Percentiles rank a stretch among this genome's conserved stretches.
Evolutionary conservation across 2,113 vertebrate genomes (phyloP).

Genomic region (Misgurnus mizolepis): DNA sequence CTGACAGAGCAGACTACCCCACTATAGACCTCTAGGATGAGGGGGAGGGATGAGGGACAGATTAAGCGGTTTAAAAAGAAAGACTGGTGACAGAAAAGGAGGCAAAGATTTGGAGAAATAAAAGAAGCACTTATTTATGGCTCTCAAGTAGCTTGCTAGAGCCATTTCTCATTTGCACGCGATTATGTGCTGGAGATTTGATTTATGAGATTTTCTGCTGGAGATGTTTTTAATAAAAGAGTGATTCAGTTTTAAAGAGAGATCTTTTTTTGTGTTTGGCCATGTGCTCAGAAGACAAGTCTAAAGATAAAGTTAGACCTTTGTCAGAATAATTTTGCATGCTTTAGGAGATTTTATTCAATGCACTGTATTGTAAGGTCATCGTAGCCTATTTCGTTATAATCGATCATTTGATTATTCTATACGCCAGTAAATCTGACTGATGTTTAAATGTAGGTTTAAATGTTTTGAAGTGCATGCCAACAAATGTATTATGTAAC

Average conservation of each 20-base stretch:
- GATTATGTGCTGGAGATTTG: background rate
- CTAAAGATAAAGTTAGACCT: background rate
- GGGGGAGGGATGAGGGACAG: background rate
- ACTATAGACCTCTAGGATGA: background rate
- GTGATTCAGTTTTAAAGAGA: constrained; percentile 9
- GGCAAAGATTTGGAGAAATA: background rate
- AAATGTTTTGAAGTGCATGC: too few relatives aligned
- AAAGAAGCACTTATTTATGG: constrained; percentile 3
- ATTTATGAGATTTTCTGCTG: constrained; percentile 3
- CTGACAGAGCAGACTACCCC: background rate
- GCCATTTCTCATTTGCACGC: constrained; percentile 22
- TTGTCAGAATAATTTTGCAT: constrained; percentile 2
- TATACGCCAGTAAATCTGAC: too few relatives aligned
- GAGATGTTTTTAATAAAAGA: constrained; percentile 11
- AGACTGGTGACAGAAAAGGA: background rate
- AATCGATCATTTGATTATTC: too few relatives aligned
- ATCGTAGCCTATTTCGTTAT: too few relatives aligned
- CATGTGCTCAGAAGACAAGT: background rate
- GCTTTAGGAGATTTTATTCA: background rate
- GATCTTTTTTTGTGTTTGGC: background rate
- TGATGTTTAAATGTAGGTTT: too few relatives aligned
- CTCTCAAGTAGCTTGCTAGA: background rate
- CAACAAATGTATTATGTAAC: too few relatives aligned
- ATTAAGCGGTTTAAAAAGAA: background rate
- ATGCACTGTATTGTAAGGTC: background rate